A percentile compares a stretch with the other conserved stretches of the same genome.
These are phyloP conservation scores for Carcina quercana DNA, from an alignment of 2,888 invertebrate genomes.

Conservation along the genomic window DNA sequence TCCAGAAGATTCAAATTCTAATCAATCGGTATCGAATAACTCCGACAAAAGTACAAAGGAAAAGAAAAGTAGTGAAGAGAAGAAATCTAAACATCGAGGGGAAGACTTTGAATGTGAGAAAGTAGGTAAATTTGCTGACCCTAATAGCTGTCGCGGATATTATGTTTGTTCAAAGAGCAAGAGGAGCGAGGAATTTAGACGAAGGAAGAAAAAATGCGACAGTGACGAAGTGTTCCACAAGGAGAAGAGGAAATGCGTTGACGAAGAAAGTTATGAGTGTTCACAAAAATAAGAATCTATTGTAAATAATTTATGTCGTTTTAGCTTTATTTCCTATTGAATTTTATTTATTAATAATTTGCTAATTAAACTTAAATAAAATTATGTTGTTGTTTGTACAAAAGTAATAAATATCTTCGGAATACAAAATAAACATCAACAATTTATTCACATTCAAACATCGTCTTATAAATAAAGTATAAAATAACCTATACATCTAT, in stretches of 20 bases:
- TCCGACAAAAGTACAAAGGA: constrained; percentile 16
- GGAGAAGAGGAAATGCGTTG: constrained; percentile 44
- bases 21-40: constrained; percentile 4
- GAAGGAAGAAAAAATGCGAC: constrained; percentile 52
- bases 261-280: constrained; percentile 45
- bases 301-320: too few relatives aligned
- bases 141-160: constrained; percentile 55
- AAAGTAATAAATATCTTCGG: too few relatives aligned
- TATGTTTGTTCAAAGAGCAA: constrained; percentile 49
- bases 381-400: too few relatives aligned
- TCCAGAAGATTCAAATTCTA: constrained; percentile 12
- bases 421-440: too few relatives aligned
- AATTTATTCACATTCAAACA: too few relatives aligned
- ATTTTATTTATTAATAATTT: too few relatives aligned
- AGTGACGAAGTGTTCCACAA: constrained; percentile 54
- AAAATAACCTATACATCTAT: too few relatives aligned
- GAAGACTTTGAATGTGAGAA: constrained; percentile 37
- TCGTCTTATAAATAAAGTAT: too few relatives aligned
- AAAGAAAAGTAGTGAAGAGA: constrained; percentile 22
- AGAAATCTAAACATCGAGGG: constrained; percentile 7
- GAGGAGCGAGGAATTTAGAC: constrained; percentile 31
- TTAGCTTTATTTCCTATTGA: too few relatives aligned
- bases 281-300: too few relatives aligned
- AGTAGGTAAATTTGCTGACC: constrained; percentile 48
- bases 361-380: too few relatives aligned